A percentile compares a stretch with the other conserved stretches of the same genome.
These are phyloP conservation scores for Parazoanthus swiftii DNA, from an alignment of 92 coral and sea anemone genomes.

Conservation along the genomic window DNA sequence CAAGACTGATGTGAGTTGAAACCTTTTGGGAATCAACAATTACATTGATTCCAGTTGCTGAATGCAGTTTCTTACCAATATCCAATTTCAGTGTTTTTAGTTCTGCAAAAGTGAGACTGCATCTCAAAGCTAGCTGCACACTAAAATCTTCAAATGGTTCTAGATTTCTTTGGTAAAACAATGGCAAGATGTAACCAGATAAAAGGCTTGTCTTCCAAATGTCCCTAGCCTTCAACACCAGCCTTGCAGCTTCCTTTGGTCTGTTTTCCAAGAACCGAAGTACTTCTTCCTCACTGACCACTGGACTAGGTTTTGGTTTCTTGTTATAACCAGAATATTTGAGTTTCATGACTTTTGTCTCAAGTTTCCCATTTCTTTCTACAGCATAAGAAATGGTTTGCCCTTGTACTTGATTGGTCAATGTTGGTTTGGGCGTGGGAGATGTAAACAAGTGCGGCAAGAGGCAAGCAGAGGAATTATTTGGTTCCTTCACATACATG, in stretches of 20 bases:
- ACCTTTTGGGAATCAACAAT: background rate
- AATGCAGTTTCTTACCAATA: background rate
- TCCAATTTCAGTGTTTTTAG: background rate
- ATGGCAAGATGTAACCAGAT: background rate
- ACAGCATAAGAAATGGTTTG: background rate
- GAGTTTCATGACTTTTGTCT: background rate
- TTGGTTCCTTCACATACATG: background rate
- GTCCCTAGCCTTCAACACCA: constrained; percentile 1
- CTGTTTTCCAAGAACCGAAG: constrained; percentile 13
- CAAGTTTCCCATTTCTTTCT: background rate
- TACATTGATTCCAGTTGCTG: background rate
- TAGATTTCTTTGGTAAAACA: background rate
- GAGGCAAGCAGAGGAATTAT: background rate
- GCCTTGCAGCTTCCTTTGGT: background rate
- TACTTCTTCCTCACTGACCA: constrained; percentile 3
- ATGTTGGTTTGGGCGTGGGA: background rate
- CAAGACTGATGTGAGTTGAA: background rate
- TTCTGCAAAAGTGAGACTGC: background rate
- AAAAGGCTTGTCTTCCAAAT: constrained; percentile 7
- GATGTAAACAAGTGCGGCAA: background rate
- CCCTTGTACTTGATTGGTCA: background rate
- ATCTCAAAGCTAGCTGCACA: background rate
- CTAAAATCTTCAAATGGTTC: background rate
- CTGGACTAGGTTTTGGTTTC: background rate
- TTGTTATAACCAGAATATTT: background rate